A percentile compares a stretch with the other conserved stretches of the same genome.
phyloP scores from a whole-genome alignment of 2,113 vertebrate genomes.

The Carassius carassius region DNA sequence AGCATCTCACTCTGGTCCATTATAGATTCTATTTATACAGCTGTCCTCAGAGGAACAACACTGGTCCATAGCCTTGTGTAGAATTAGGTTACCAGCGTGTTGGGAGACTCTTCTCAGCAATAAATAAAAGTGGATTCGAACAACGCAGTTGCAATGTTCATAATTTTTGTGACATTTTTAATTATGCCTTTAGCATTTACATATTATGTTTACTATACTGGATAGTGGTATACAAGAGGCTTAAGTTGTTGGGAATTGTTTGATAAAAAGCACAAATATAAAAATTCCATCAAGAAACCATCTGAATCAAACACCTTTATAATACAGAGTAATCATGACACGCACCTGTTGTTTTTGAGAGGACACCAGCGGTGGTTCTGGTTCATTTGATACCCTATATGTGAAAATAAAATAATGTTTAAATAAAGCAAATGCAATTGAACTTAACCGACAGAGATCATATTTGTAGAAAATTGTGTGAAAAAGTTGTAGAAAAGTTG shows the following conservation, averaged over 20 bases:
- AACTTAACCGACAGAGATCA: too few species aligned
- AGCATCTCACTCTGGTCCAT: slow-evolving; percentile 77
- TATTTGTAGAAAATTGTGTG: too few species aligned
- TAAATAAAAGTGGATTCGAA: slow-evolving; percentile 58
- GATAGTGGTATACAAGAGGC: neutral
- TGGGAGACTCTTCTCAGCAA: slow-evolving; percentile 70
- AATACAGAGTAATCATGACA: too few species aligned
- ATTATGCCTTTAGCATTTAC: neutral
- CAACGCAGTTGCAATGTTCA: slow-evolving; percentile 22
- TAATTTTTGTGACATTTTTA: slow-evolving; percentile 9
- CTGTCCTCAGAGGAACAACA: slow-evolving; percentile 75
- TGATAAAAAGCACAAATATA: neutral
- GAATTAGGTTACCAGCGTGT: slow-evolving; percentile 80
- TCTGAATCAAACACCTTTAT: neutral
- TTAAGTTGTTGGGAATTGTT: neutral
- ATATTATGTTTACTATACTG: neutral
- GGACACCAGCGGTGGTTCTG: neutral
- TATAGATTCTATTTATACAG: slow-evolving; percentile 82
- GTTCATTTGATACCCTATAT: neutral
- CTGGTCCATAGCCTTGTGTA: slow-evolving; percentile 73
- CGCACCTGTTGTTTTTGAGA: neutral
- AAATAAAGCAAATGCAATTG: neutral
- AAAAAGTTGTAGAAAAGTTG: too few species aligned
- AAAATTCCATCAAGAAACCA: neutral
- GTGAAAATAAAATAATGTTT: neutral